Base-by-base conservation (phyloP, 2,113 vertebrate genomes). In the Aptenodytes patagonicus region DNA sequence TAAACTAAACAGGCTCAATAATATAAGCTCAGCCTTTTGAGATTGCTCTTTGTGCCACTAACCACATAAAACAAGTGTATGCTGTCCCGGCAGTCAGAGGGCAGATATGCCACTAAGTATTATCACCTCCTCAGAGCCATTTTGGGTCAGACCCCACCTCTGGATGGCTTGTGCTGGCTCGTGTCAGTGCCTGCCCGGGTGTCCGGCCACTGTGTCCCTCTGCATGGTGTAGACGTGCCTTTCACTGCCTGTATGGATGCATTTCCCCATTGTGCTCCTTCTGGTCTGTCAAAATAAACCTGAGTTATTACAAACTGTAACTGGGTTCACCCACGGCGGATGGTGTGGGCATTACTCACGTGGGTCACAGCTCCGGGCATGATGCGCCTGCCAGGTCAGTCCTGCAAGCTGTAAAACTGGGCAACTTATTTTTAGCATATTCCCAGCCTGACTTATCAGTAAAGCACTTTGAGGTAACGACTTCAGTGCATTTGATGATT, bases 381-480 rank as follows among this genome's bases (percentile, higher is more conserved):
- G 1, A 46, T 17, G 65, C 4, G 17, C 61, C 52, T 73, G 78
- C 71, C 47, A 26, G 14, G 22, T 84, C 40, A 40, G 58, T 36
- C 76, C 80, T 94, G 89, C 91, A 80, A 95, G 93, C 92, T 95
- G 91, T 77, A 78, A 91, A 96, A 65, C 34, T 3, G 44, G 88
- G 85, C 95, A 91, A 18, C 82, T 97, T 98, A 97, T 97, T 98
- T 98, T 98, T 97, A 98, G 93, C 65, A 3, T 47, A 71, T 97
- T 92, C 97, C 95, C 96, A 95, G 92, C 89, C 95, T 90, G 83
- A 95, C 95, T 98, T 87, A 94, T 97, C 97, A 97, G 89, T n/a
- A 55, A 84, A 98, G 96, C 94, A 95, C 96, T 98, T 92, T 96
- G 96, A 97, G 97, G 97, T 97, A 98, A 97, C 60, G 15, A 89